A percentile compares a stretch with the other conserved stretches of the same genome.
Conservation (phyloP, 2,797 vertebrate genomes). For the Sebastes glaucus region DNA sequence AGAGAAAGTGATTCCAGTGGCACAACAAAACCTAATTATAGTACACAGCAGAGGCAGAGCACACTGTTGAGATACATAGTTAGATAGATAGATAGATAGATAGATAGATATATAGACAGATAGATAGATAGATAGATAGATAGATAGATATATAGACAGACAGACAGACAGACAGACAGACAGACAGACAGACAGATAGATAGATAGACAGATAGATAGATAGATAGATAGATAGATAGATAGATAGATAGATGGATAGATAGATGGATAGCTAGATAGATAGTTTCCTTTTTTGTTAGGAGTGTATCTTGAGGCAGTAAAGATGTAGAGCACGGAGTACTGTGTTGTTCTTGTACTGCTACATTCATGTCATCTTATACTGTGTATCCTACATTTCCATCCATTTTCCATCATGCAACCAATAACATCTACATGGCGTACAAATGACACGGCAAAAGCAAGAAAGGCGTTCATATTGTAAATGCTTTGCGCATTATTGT, state of each 20-base stretch:
- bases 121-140: not conserved
- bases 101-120: not conserved
- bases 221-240: not conserved
- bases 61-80: slow-evolving; percentile 9
- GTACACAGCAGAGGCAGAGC: slow-evolving; percentile 14
- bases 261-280: not conserved
- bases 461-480: too few species aligned
- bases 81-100: slow-evolving; percentile 1
- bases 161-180: not conserved
- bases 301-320: slow-evolving; percentile 20
- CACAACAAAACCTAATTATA: slow-evolving; percentile 69
- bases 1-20: slow-evolving; percentile 49
- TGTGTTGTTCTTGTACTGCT: not conserved
- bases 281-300: not conserved
- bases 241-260: not conserved
- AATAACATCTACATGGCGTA: not conserved
- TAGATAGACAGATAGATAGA: not conserved
- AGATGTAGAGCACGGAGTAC: not conserved
- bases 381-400: not conserved
- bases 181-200: slow-evolving; percentile 1
- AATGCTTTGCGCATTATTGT: too few species aligned
- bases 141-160: not conserved
- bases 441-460: too few species aligned
- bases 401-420: not conserved
- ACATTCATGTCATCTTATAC: slow-evolving; percentile 15